Conservation (phyloP, 2,797 vertebrate species). For the Tamandua tetradactyla region DNA sequence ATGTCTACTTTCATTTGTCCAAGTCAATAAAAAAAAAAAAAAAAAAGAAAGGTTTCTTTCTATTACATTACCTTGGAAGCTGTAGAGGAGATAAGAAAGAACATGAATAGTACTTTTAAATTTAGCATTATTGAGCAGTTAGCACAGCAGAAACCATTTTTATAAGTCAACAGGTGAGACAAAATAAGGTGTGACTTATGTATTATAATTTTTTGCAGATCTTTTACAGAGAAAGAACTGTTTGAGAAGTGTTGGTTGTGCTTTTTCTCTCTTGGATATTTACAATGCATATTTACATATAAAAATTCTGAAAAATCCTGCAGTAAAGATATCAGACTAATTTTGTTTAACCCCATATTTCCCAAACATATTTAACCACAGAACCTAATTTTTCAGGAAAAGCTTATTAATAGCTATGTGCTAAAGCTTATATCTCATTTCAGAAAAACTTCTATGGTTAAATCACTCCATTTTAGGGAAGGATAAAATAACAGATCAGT, state of each 20-base stretch:
- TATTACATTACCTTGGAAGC: neutral
- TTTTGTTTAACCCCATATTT: neutral
- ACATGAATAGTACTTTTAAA: slow-evolving; percentile 4
- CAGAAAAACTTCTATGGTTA: neutral
- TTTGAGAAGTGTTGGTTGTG: neutral
- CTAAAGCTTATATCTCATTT: neutral
- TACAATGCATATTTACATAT: neutral
- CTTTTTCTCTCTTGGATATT: neutral
- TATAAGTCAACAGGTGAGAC: neutral
- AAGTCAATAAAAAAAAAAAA: neutral
- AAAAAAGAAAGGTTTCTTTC: neutral
- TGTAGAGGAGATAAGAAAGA: neutral
- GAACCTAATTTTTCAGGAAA: neutral
- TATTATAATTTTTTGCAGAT: neutral
- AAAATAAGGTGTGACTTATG: neutral
- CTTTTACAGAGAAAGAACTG: slow-evolving; percentile 1
- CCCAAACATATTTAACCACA: neutral
- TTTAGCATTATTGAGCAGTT: neutral
- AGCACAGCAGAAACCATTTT: neutral
- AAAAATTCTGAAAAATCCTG: neutral
- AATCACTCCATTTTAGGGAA: slow-evolving; percentile 36
- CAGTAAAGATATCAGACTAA: neutral
- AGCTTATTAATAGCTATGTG: neutral
- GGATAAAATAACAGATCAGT: neutral
- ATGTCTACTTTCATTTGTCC: slow-evolving; percentile 25